Base-by-base conservation (phyloP, 2,113 vertebrate genomes). In the Brachyhypopomus gauderio region DNA sequence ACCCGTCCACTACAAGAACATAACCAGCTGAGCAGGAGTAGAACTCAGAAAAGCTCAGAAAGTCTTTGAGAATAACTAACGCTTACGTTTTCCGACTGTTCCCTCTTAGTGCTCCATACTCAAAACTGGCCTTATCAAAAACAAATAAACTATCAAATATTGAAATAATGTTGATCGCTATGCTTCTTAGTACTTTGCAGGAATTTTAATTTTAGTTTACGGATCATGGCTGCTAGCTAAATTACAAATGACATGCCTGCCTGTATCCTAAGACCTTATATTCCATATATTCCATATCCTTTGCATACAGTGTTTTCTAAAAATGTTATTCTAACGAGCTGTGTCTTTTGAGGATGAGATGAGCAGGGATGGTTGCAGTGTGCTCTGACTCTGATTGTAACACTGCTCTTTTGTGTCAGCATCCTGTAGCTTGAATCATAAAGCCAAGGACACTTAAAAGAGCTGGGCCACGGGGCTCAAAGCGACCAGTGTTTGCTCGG, bases 341-440 rank as follows among this genome's bases (percentile, higher is more conserved):
- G 20, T 69, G 14, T 59, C 64, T 59, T 41, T 34, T 41, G 64
- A 34, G 41, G n/a, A 70, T 45, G 56, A 69, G 82, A 71, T 83
- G 64, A 70, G 38, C 16, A 58, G 38, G 38, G 71, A 45, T 60
- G 62, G 55, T 60, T 48, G 23, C 23, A 71, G 55, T 4, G 19
- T 60, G 55, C 64, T 59, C 64, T 78, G 60, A 8, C 48, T 62
- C 60, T 22, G 66, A 64, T 59, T 78, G 74, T 20, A 72, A 64
- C 59, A 63, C 58, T 80, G 34, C 23, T 41, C 52, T 79, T 82
- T 86, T 78, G 64, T 83, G 66, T 75, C 81, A 77, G 70, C 66
- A 83, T 77, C 75, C 80, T 63, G 55, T 20, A 71, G 77, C 27
- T 75, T 14, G 58, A 59, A 41, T 82, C 72, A 73, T 79, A 67